Conservation (phyloP, 2,797 vertebrate species). For the Diceros bicornis region DNA sequence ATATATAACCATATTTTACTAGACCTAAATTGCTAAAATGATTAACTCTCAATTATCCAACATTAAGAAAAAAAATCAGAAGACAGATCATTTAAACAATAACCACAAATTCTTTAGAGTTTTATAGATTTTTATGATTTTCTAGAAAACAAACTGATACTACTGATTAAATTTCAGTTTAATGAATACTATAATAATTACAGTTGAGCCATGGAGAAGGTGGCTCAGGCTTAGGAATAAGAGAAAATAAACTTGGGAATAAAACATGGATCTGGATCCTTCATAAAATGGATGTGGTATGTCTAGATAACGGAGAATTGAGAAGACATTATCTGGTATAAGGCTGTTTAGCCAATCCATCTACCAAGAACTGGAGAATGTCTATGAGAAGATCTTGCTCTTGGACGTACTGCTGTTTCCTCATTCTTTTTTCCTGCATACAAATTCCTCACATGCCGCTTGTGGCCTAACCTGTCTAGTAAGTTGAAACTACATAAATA, state of each 20-base stretch:
- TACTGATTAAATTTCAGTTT: slow-evolving; percentile 44
- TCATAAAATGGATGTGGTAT: background rate
- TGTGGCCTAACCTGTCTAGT: background rate
- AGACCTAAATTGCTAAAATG: background rate
- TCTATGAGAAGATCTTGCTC: background rate
- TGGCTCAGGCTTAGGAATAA: background rate
- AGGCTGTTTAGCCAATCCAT: background rate
- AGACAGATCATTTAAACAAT: background rate
- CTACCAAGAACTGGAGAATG: background rate
- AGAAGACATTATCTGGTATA: background rate
- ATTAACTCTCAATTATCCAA: background rate
- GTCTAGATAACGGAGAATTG: background rate
- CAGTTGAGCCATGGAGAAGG: background rate
- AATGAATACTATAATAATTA: background rate
- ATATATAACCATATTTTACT: background rate
- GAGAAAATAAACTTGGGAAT: background rate
- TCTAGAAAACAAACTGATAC: background rate
- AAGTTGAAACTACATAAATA: background rate
- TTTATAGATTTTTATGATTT: slow-evolving; percentile 48
- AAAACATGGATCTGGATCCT: background rate
- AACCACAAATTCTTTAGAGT: background rate
- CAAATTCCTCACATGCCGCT: background rate
- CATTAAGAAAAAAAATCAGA: slow-evolving; percentile 18
- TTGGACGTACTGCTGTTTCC: background rate
- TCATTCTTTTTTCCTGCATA: background rate